These are phyloP conservation scores for Leptopilina drosophilae DNA, from an alignment of 2,888 invertebrate species.

Conservation along the genomic window DNA sequence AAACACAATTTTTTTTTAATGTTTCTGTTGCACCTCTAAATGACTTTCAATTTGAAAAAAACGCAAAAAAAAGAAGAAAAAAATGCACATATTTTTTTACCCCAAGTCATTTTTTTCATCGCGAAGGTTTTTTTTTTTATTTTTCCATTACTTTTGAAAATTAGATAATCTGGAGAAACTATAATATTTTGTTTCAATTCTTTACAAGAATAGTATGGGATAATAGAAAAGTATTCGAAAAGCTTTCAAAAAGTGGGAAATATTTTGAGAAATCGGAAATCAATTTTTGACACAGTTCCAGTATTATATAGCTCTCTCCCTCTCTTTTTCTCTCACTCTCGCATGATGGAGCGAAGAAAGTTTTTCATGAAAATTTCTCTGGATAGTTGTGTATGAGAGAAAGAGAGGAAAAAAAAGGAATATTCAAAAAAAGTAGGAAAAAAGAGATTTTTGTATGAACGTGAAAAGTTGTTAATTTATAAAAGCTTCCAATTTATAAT, in stretches of 20 bases:
- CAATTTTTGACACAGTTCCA: conserved; percentile 8
- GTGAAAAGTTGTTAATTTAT: no score
- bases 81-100: no score
- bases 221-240: not conserved
- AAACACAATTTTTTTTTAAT: not conserved
- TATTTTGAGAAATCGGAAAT: conserved; percentile 7
- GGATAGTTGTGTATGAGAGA: conserved; percentile 1
- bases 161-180: no score
- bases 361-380: not conserved
- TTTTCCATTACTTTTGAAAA: no score
- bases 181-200: not conserved
- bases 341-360: not conserved
- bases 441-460: no score
- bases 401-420: no score
- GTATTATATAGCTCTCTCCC: not conserved
- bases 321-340: not conserved
- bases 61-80: no score
- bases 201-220: not conserved
- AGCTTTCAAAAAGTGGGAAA: not conserved
- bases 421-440: no score
- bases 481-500: no score
- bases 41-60: not conserved
- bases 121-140: no score
- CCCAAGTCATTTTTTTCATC: no score
- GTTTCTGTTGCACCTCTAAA: conserved; percentile 2